Base-by-base conservation (phyloP, 2,888 invertebrate species). In the Pyralis farinalis region DNA sequence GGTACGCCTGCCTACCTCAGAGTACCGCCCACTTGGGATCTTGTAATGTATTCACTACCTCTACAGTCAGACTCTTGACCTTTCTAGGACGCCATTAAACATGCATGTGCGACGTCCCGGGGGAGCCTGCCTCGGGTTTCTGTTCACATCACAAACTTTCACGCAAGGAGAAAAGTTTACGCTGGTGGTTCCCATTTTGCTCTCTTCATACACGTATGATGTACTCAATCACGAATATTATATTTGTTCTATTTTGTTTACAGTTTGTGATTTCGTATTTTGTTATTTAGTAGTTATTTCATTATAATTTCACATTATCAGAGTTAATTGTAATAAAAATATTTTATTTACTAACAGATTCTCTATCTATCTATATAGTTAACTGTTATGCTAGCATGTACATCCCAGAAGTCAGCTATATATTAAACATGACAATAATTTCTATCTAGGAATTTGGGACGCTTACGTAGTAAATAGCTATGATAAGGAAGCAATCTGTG, bases 1-100 rank as follows among this genome's bases (percentile, higher is more conserved):
- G 71, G 54, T 62, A 62, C 55, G 63, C 53, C 55, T 55, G 65
- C 55, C 63, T 58, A 58, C 57, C 53, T 56, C 50, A 44, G 61
- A 69, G 65, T 68, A 64, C 61, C 16, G 63, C 67, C 55, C 69
- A 54, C 67, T 71, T 50, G 74, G 74, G 71, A 77, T 56, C 71
- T 11, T 31, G 71, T 85, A 82, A 85, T 84, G 75, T 84, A 85
- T 84, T 85, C 83, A 78, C 77, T 75, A 58, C 67, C 75, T 73
- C 70, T 64, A 66, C 71, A 75, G 75, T 71, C 71, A 71, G 70
- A 72, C 76, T 80, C 79, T 83, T 86, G 86, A 87, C 87, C 86
- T 86, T 79, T 76, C 75, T 74, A 83, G 80, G 80, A 78, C 73
- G 73, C 73, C 75, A 86, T 86, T 84, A 87, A 85, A 85, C 78